Evolutionary conservation across 2,113 vertebrate species (phyloP).

Genomic region (Pandion haliaetus): DNA sequence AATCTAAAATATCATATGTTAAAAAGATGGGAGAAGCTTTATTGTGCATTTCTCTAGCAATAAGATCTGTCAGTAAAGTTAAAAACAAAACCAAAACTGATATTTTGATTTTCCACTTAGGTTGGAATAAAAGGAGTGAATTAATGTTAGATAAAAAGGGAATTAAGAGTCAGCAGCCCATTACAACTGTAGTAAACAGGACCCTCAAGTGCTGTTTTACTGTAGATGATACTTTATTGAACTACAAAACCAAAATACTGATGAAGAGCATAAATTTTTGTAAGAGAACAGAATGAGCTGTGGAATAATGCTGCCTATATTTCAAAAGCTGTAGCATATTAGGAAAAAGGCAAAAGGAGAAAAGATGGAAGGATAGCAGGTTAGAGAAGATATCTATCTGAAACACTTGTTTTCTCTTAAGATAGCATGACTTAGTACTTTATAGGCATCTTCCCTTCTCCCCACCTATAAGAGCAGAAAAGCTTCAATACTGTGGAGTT

Average conservation of each 20-base stretch:
- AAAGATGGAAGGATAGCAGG: not conserved
- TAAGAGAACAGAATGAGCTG: not conserved
- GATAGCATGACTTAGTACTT: not conserved
- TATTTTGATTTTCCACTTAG: not conserved
- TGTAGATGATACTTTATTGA: not conserved
- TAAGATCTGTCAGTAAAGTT: not conserved
- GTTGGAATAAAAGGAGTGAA: not conserved
- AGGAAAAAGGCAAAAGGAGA: not conserved
- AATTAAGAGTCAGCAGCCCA: not conserved
- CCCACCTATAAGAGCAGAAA: not conserved
- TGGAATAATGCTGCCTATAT: not conserved
- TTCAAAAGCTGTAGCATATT: not conserved
- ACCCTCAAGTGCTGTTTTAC: not conserved
- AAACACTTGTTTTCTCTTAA: not conserved
- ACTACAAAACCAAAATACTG: not conserved
- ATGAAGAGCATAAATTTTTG: not conserved
- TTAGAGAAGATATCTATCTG: not conserved
- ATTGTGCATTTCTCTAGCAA: not conserved
- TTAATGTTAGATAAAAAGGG: not conserved
- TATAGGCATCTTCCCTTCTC: not conserved
- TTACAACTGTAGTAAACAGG: not conserved
- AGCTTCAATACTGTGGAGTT: rapidly evolving
- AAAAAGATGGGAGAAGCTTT: not conserved
- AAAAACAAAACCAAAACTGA: not conserved
- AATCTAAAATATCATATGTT: not conserved